Evolutionary conservation across 2,113 vertebrate species (phyloP).

Genomic region (Anhinga anhinga): DNA sequence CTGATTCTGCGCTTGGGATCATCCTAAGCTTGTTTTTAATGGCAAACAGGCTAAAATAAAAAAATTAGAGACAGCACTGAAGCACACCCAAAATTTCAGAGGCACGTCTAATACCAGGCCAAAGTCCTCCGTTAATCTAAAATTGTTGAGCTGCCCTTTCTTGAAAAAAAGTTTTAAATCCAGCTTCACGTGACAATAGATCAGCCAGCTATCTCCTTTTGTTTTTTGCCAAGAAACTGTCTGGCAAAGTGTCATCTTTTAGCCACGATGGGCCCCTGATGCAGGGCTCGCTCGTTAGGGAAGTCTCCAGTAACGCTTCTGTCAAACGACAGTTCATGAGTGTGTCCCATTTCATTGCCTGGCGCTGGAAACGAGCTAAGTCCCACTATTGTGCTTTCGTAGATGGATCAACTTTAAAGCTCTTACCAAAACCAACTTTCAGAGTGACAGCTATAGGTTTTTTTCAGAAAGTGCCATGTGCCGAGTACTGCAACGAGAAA

Average conservation of each 20-base stretch:
- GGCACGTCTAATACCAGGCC: background rate
- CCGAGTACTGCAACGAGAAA: background rate
- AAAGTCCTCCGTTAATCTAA: background rate
- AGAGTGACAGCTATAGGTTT: background rate
- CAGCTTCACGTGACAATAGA: background rate
- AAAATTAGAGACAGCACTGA: background rate
- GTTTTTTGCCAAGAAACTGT: slow-evolving; percentile 11
- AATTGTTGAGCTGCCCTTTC: background rate
- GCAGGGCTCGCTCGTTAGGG: slow-evolving; percentile 2
- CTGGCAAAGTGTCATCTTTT: background rate
- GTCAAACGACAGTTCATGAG: background rate
- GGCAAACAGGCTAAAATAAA: background rate
- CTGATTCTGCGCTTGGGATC: background rate
- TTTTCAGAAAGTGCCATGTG: background rate
- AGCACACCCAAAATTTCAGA: background rate
- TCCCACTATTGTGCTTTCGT: background rate
- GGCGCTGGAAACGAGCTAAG: background rate
- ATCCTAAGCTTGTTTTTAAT: background rate
- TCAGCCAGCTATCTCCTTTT: background rate
- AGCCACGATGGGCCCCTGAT: background rate
- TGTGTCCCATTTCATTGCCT: background rate
- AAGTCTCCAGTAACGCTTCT: background rate
- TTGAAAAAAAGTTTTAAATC: background rate
- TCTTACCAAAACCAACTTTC: background rate
- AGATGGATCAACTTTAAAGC: background rate